phyloP scores from a whole-genome alignment of 2,888 invertebrate genomes.

The Isoperla grammatica region DNA sequence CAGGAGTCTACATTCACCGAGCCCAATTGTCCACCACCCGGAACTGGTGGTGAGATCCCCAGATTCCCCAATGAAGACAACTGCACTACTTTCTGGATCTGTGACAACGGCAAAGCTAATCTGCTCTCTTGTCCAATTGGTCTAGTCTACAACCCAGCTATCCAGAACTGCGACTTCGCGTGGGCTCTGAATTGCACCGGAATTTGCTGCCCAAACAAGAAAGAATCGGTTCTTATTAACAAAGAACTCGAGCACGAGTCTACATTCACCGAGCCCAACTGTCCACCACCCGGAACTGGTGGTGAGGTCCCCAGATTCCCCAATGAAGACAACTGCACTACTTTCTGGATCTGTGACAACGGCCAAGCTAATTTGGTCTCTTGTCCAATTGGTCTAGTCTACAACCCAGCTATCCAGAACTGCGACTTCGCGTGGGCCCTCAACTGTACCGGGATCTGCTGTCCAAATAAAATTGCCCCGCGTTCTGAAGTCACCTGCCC shows the following conservation, averaged over 20 bases:
- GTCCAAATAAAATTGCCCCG: too few relatives aligned
- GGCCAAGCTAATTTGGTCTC: background rate
- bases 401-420: slow-evolving; percentile 1
- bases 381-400: slow-evolving; percentile 18
- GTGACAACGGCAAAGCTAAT: slow-evolving; percentile 5
- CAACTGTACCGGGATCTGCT: background rate
- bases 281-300: background rate
- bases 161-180: slow-evolving; percentile 5
- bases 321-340: slow-evolving; percentile 11
- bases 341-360: slow-evolving; percentile 20
- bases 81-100: slow-evolving; percentile 16
- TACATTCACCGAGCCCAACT: background rate
- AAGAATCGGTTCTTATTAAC: too few relatives aligned
- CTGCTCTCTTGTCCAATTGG: slow-evolving; percentile 4
- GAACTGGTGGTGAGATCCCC: background rate
- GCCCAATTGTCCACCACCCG: background rate
- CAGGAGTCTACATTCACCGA: too few relatives aligned
- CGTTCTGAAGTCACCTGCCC: background rate
- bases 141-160: slow-evolving; percentile 13
- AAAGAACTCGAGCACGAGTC: too few relatives aligned
- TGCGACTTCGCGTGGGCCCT: slow-evolving; percentile 17
- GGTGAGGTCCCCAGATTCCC: slow-evolving; percentile 7
- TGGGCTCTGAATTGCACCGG: slow-evolving; percentile 12
- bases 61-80: slow-evolving; percentile 10
- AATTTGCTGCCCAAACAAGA: too few relatives aligned